A percentile compares a stretch with the other conserved stretches of the same genome.
phyloP scores from a whole-genome alignment of 2,888 invertebrate genomes.

The Microctonus brassicae region DNA sequence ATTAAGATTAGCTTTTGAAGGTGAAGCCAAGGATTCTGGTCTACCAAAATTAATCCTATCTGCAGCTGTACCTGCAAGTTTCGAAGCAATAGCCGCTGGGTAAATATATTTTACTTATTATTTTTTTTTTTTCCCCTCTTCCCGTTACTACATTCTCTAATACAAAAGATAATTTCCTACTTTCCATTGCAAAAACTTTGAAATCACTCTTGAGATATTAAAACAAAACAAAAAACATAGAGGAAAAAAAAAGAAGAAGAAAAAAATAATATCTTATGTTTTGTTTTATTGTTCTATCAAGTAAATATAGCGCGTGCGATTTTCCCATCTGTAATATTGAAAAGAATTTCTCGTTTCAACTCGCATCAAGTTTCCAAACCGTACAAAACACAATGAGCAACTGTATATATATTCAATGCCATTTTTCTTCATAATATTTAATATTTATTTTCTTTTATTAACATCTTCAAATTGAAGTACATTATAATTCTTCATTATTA shows the following conservation, averaged over 20 bases:
- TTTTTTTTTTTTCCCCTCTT: not conserved
- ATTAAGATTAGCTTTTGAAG: constrained; percentile 91
- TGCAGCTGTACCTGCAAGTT: constrained; percentile 93
- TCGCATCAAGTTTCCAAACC: not conserved
- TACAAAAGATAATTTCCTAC: not conserved
- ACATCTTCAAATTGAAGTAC: not conserved
- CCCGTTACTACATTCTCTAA: constrained; percentile 24
- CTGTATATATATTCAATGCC: not conserved
- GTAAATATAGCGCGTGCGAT: not conserved
- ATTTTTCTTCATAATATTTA: not conserved
- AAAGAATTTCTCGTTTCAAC: not conserved
- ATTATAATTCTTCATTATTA: not conserved
- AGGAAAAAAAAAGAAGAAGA: too few species aligned
- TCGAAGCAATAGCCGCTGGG: constrained; percentile 94
- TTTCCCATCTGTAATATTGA: not conserved
- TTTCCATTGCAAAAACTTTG: not conserved
- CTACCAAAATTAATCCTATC: constrained; percentile 83
- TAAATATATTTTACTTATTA: constrained; percentile 51
- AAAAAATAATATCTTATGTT: not conserved
- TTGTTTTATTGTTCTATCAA: constrained; percentile 3
- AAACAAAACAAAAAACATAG: too few species aligned
- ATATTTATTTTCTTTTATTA: not conserved
- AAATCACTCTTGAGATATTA: not conserved
- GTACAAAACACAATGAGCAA: not conserved
- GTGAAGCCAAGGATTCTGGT: constrained; percentile 90